Evolutionary conservation across 2,113 vertebrate species (phyloP).

Genomic region (Sylvilagus bachmani): DNA sequence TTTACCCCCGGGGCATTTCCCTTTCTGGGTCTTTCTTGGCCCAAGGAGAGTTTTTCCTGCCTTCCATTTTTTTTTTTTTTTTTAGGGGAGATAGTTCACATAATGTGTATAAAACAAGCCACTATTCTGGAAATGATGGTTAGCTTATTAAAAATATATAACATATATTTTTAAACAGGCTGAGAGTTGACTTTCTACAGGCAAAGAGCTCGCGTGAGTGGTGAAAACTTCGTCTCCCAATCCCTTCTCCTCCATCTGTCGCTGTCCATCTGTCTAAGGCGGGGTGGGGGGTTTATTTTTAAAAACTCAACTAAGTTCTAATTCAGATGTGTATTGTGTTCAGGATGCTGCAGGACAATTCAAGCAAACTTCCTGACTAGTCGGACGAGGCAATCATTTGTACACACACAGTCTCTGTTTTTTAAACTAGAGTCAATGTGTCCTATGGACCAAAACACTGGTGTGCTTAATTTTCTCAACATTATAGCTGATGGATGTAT

Average conservation of each 20-base stretch:
- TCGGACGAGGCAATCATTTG: too few species aligned
- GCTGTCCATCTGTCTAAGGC: slow-evolving; percentile 67
- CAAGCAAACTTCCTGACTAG: not conserved
- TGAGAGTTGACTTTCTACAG: slow-evolving; percentile 41
- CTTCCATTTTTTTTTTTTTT: slow-evolving; percentile 70
- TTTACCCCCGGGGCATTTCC: slow-evolving; percentile 45
- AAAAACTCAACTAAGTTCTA: slow-evolving; percentile 46
- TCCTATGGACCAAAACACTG: not conserved
- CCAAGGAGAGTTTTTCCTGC: slow-evolving; percentile 49
- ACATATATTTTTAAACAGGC: slow-evolving; percentile 77
- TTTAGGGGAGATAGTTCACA: not conserved
- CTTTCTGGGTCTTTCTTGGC: not conserved
- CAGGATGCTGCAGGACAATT: not conserved
- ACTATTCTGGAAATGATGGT: slow-evolving; percentile 54
- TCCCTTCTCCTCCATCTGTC: slow-evolving; percentile 54
- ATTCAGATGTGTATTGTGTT: slow-evolving; percentile 52
- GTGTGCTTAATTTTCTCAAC: slow-evolving; percentile 2
- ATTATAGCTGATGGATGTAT: not conserved
- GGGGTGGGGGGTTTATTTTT: slow-evolving; percentile 53
- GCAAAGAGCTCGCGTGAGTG: slow-evolving; percentile 22
- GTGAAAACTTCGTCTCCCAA: slow-evolving; percentile 26
- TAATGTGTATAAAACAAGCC: slow-evolving; percentile 73
- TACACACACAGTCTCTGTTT: not conserved
- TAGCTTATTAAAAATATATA: slow-evolving; percentile 80
- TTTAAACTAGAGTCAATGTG: not conserved